Percentiles rank a stretch among this genome's conserved stretches.
Evolutionary conservation across 2,113 vertebrate genomes (phyloP).

Genomic region (human): DNA sequence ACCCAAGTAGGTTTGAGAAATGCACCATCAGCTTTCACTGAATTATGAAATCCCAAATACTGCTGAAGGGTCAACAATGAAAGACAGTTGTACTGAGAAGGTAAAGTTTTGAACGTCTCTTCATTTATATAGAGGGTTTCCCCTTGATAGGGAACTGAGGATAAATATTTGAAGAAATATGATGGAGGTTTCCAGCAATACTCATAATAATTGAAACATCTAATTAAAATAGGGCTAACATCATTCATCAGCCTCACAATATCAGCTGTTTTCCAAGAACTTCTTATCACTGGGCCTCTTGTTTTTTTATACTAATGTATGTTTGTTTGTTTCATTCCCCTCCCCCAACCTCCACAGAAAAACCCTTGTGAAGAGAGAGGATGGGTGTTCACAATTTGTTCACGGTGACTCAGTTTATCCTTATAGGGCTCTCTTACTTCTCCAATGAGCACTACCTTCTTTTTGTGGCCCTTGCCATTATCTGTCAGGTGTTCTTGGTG

Average conservation of each 20-base stretch:
- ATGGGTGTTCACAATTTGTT: neutral
- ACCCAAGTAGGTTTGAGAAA: too few species aligned
- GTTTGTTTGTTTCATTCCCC: neutral
- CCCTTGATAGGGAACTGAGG: neutral
- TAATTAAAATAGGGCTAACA: neutral
- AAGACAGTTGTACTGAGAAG: neutral
- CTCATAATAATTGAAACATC: neutral
- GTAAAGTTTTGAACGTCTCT: neutral
- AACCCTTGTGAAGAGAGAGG: fast-evolving
- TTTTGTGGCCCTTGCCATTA: neutral
- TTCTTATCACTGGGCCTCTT: neutral
- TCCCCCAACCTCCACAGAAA: neutral
- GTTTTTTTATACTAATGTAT: too few species aligned
- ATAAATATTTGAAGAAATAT: neutral
- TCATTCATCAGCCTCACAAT: neutral
- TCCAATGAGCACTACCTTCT: neutral
- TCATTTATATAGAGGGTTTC: neutral
- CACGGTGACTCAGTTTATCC: neutral
- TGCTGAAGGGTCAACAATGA: neutral
- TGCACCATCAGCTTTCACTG: too few species aligned
- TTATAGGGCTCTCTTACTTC: slow-evolving; percentile 35
- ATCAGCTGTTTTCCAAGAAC: neutral
- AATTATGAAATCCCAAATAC: neutral
- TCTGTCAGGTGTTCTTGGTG: slow-evolving; percentile 69
- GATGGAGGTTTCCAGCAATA: neutral